Conservation (phyloP, 2,113 vertebrate genomes). For the Tretioscincus oriximinensis region DNA sequence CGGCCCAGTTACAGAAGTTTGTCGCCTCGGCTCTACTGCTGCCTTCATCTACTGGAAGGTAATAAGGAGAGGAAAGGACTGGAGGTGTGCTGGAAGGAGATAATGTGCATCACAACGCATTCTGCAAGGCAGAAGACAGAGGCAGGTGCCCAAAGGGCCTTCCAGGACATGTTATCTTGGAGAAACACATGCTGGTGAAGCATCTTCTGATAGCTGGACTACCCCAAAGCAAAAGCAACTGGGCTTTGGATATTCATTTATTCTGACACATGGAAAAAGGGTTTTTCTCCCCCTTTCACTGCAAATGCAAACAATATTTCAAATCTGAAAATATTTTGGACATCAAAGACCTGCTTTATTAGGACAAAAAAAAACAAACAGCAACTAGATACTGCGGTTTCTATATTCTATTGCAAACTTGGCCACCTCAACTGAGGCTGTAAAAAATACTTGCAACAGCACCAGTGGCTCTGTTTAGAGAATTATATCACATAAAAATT, state of each 20-base stretch:
- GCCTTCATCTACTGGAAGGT: slow-evolving; percentile 6
- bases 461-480: background rate
- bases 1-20: background rate
- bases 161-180: slow-evolving; percentile 43
- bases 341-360: background rate
- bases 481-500: background rate
- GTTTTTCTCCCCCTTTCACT: slow-evolving; percentile 8
- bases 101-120: background rate
- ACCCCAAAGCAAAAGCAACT: slow-evolving; percentile 39
- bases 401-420: background rate
- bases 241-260: slow-evolving; percentile 41
- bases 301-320: slow-evolving; percentile 7
- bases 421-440: background rate
- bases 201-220: slow-evolving; percentile 38
- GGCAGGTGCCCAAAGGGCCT: slow-evolving; percentile 38
- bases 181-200: slow-evolving; percentile 31
- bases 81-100: slow-evolving; percentile 24
- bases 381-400: background rate
- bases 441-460: background rate
- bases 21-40: background rate
- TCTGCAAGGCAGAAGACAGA: slow-evolving; percentile 27
- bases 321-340: slow-evolving; percentile 20
- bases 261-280: slow-evolving; percentile 29
- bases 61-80: slow-evolving; percentile 17
- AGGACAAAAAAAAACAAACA: background rate